phyloP scores from a whole-genome alignment of 2,888 invertebrate genomes.

The Conops quadrifasciatus region DNA sequence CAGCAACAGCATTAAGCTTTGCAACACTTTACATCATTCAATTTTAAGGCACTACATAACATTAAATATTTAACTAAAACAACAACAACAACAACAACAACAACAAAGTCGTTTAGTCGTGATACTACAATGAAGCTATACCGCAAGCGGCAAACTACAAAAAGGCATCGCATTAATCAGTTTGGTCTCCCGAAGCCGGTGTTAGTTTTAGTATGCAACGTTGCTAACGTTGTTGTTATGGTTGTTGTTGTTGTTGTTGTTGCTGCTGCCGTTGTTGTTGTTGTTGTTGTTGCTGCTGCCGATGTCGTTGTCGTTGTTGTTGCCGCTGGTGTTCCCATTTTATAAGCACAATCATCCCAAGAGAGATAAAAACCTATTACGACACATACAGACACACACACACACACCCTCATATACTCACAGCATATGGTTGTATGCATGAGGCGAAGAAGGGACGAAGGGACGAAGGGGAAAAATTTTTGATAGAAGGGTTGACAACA shows the following conservation, averaged over 20 bases:
- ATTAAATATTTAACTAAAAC: too few relatives aligned
- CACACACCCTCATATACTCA: not conserved
- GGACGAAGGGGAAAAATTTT: not conserved
- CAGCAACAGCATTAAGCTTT: not conserved
- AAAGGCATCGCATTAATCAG: not conserved
- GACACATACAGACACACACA: not conserved
- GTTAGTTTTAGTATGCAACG: too few relatives aligned
- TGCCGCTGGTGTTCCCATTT: not conserved
- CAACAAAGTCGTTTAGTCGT: not conserved
- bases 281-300: not conserved
- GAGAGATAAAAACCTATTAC: too few relatives aligned
- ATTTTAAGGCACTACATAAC: too few relatives aligned
- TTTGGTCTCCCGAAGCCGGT: not conserved
- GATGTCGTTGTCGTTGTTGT: not conserved
- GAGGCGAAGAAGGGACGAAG: not conserved
- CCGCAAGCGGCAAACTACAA: not conserved
- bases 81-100: not conserved
- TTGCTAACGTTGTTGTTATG: not conserved
- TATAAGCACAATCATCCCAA: not conserved
- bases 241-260: not conserved
- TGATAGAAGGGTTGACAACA: not conserved
- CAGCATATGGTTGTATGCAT: not conserved
- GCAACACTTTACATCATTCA: not conserved
- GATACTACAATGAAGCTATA: not conserved
- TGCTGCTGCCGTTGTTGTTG: not conserved